phyloP scores from a whole-genome alignment of 2,888 invertebrate species.

The Therioaphis trifolii region DNA sequence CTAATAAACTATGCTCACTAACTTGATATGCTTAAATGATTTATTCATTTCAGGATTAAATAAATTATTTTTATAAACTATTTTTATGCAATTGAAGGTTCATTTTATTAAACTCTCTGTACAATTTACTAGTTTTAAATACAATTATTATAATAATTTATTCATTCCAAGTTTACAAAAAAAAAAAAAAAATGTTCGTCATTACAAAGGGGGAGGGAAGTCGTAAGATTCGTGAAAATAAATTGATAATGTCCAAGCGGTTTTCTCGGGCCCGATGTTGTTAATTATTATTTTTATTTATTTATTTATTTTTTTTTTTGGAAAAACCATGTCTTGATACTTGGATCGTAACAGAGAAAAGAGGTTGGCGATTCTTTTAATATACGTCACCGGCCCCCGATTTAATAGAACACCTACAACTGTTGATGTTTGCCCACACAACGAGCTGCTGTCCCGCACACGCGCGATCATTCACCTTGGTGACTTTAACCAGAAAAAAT shows the following conservation, averaged over 20 bases:
- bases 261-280: neutral
- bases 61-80: too few species aligned
- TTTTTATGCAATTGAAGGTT: too few species aligned
- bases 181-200: neutral
- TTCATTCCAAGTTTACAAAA: too few species aligned
- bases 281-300: too few species aligned
- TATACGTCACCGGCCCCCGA: neutral
- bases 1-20: too few species aligned
- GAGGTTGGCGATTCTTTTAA: neutral
- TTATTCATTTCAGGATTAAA: too few species aligned
- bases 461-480: constrained; percentile 38
- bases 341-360: neutral
- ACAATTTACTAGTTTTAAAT: neutral
- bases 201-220: neutral
- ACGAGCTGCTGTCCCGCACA: constrained; percentile 9
- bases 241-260: constrained; percentile 2
- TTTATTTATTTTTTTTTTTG: too few species aligned
- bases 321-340: neutral
- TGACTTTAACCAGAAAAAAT: neutral
- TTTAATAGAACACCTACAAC: constrained; percentile 19
- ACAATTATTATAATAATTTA: neutral
- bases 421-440: constrained; percentile 40
- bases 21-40: too few species aligned
- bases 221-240: neutral
- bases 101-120: too few species aligned